A percentile compares a stretch with the other conserved stretches of the same genome.
Evolutionary conservation across 2,113 vertebrate genomes (phyloP).

Genomic region (Uria aalge): DNA sequence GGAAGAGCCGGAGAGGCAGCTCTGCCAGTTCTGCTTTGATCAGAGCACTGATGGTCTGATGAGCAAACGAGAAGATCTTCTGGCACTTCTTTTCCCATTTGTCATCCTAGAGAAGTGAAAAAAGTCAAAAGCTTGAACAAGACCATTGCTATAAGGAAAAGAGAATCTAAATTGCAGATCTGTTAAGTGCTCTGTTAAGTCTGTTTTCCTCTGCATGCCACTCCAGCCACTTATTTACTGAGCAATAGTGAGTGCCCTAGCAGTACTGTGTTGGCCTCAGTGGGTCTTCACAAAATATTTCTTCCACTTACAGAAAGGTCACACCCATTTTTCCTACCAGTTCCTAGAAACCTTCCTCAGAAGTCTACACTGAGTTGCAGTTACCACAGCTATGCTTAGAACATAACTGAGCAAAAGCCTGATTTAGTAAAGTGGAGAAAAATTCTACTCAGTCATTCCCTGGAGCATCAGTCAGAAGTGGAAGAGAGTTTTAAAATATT

Average conservation of each 20-base stretch:
- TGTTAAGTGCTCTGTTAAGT: background rate
- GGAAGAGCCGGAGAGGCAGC: slow-evolving; percentile 92
- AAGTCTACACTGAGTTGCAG: background rate
- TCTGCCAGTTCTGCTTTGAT: slow-evolving; percentile 97
- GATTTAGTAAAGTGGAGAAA: background rate
- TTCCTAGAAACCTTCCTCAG: background rate
- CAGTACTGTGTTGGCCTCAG: background rate
- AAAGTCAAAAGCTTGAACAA: background rate
- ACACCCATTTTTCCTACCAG: background rate
- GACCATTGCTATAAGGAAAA: background rate
- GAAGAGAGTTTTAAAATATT: background rate
- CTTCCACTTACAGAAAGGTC: background rate
- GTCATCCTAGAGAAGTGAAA: slow-evolving; percentile 83
- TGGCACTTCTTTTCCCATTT: slow-evolving; percentile 99
- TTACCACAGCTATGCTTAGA: background rate
- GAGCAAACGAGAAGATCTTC: slow-evolving; percentile 98
- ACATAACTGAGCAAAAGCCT: background rate
- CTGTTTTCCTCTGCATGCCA: background rate
- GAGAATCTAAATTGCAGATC: background rate
- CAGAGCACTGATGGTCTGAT: slow-evolving; percentile 97
- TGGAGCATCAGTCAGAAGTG: background rate
- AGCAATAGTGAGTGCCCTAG: background rate
- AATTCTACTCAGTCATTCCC: background rate
- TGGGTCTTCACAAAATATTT: background rate
- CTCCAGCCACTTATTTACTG: background rate